These are phyloP conservation scores for Oreochromis mossambicus DNA, from an alignment of 2,797 vertebrate genomes.

Conservation along the genomic window DNA sequence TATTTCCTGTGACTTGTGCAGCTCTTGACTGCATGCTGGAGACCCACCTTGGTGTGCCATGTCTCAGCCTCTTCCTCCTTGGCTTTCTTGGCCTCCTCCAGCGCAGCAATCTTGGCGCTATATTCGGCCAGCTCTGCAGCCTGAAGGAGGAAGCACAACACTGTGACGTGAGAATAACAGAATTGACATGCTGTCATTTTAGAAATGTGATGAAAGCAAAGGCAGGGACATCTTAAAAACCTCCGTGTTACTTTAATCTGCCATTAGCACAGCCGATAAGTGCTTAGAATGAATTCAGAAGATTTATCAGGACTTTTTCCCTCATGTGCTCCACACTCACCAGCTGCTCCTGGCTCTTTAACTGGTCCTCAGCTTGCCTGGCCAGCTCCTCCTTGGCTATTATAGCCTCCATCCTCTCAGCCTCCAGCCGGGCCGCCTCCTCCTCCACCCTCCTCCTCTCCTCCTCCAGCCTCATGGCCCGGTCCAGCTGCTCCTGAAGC, in stretches of 20 bases:
- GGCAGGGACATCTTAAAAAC: not conserved
- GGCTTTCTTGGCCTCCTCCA: conserved; percentile 86
- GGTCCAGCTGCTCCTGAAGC: conserved; percentile 90
- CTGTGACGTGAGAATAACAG: not conserved
- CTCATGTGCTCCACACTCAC: conserved; percentile 71
- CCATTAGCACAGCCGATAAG: not conserved
- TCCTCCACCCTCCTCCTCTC: conserved; percentile 86
- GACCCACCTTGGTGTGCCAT: conserved; percentile 89
- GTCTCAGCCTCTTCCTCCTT: conserved; percentile 91
- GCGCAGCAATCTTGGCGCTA: conserved; percentile 82
- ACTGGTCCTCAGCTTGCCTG: conserved; percentile 88
- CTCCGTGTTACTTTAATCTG: not conserved
- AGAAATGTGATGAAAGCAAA: not conserved
- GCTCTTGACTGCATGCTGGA: not conserved
- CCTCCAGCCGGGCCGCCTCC: conserved; percentile 89
- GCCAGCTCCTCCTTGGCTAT: conserved; percentile 93
- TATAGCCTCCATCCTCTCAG: conserved; percentile 87
- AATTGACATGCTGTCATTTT: not conserved
- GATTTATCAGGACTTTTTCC: conserved; percentile 4
- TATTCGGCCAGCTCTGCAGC: conserved; percentile 90
- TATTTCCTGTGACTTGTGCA: not conserved
- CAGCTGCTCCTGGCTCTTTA: conserved; percentile 94
- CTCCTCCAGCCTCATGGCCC: conserved; percentile 86
- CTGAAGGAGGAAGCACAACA: conserved; percentile 60
- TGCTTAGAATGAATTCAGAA: conserved; percentile 2